Evolutionary conservation across 2,113 vertebrate genomes (phyloP), one percentile per base, ranked within the genome.

Genomic region (Prunella fulvescens): DNA sequence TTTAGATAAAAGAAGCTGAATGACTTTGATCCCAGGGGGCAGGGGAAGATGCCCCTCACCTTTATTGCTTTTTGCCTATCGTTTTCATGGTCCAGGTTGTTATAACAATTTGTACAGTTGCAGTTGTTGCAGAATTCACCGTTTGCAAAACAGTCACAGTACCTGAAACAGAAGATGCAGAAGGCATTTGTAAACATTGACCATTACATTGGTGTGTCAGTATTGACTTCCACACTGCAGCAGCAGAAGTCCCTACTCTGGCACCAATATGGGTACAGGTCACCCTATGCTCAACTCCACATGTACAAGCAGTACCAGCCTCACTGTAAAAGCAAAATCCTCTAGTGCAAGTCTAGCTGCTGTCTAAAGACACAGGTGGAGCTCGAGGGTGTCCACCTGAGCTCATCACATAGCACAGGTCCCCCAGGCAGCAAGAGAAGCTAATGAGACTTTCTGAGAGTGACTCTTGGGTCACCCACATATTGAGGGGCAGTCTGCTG

Each of bases 41-140:
- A 60, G 12, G 25, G 44, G 33, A 60, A 83, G 62, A 92, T 45
- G 20, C n/a, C 64, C 54, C 93, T 97, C 93, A 99, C 99, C 99
- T 99, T 99, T 92, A 99, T 99, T 90, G 99, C 99, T 98, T 99
- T 99, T 83, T 99, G 99, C 45, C 99, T 98, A 39, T 99, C 99
- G 1, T 99, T 99, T 97, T 99, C 99, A 61, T 99, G 99, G 91
- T 99, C 99, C 93, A 99, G 98, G 97, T 99, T 99, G 96, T 99
- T 99, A 39, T 99, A 99, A 96, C 99, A 99, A 94, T 99, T 99
- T 58, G 99, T 99, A 96, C 99, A 99, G 96, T 99, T 99, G 94
- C 99, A 99, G 95, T 99, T 99, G 95, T 99, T 99, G 97, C 99
- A 99, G 97, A 99, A 99, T 97, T 99, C 99, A 53, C 99, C 99